A percentile compares a stretch with the other conserved stretches of the same genome.
These are phyloP conservation scores for Ischnus inquisitorius DNA, from an alignment of 2,888 invertebrate genomes.

Conservation along the genomic window DNA sequence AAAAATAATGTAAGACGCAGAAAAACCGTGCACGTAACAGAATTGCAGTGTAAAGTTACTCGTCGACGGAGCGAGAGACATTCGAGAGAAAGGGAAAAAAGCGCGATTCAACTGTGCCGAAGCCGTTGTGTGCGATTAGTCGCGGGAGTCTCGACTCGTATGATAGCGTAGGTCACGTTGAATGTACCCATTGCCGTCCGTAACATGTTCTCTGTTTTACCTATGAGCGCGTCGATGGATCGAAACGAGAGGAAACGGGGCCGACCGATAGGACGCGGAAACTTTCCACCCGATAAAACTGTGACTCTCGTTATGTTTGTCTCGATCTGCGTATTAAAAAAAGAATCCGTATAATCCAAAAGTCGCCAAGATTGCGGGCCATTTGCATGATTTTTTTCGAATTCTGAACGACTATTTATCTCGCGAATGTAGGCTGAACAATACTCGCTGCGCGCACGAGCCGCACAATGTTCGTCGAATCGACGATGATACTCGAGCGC, in stretches of 20 bases:
- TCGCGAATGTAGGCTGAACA: too few relatives aligned
- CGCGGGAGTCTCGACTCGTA: neutral
- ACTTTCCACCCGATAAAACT: slow-evolving; percentile 30
- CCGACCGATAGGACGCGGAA: slow-evolving; percentile 2
- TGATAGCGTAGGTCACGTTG: slow-evolving; percentile 38
- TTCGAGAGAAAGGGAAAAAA: neutral
- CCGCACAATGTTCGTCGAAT: too few relatives aligned
- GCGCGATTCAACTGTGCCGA: neutral
- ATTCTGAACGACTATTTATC: too few relatives aligned
- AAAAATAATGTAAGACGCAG: neutral
- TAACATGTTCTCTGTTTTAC: slow-evolving; percentile 13
- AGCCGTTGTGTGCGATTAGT: neutral
- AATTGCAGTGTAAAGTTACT: neutral
- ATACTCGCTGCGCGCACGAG: too few relatives aligned
- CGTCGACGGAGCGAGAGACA: too few relatives aligned
- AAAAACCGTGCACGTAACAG: neutral
- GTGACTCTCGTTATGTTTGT: neutral
- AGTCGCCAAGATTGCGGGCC: too few relatives aligned
- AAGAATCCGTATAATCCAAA: neutral
- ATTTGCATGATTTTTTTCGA: too few relatives aligned
- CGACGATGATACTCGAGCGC: too few relatives aligned
- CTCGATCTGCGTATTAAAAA: neutral
- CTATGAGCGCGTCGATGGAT: slow-evolving; percentile 7
- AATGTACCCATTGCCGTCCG: neutral
- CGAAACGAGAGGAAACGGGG: neutral